A percentile compares a stretch with the other conserved stretches of the same genome.
Conservation (phyloP, 2,797 vertebrate species). For the Cyclopterus lumpus region DNA sequence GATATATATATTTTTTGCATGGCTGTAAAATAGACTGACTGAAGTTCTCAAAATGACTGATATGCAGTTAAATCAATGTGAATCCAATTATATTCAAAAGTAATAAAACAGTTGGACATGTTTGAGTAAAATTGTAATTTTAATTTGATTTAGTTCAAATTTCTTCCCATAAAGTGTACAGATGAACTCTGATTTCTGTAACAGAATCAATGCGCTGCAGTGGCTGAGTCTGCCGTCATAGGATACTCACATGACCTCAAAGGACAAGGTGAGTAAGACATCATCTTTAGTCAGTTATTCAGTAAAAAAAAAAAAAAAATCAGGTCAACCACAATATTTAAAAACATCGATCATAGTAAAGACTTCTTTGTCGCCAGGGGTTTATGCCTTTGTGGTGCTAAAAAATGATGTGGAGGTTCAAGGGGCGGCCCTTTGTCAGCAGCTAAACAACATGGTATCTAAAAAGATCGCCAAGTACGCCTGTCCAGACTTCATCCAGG, state of each 20-base stretch:
- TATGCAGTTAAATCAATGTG: background rate
- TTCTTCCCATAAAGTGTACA: background rate
- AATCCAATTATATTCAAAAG: background rate
- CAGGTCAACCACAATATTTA: background rate
- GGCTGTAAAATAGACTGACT: background rate
- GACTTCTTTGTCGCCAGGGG: slow-evolving; percentile 75
- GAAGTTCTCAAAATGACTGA: background rate
- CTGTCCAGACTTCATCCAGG: slow-evolving; percentile 89
- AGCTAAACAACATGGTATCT: slow-evolving; percentile 87
- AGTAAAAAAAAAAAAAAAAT: background rate
- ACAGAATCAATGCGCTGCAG: slow-evolving; percentile 89
- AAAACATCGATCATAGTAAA: background rate
- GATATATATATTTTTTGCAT: background rate
- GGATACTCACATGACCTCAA: slow-evolving; percentile 92
- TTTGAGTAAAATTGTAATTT: background rate
- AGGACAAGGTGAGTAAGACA: slow-evolving; percentile 88
- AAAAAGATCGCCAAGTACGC: slow-evolving; percentile 95
- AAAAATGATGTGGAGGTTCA: slow-evolving; percentile 77
- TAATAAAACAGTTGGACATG: background rate
- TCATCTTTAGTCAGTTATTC: background rate
- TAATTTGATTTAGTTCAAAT: background rate
- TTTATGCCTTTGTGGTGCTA: slow-evolving; percentile 93
- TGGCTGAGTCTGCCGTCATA: slow-evolving; percentile 93
- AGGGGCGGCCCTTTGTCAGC: slow-evolving; percentile 76
- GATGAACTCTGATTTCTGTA: slow-evolving; percentile 23